Evolutionary conservation across 2,888 invertebrate species (phyloP).

Genomic region (Boloria selene): DNA sequence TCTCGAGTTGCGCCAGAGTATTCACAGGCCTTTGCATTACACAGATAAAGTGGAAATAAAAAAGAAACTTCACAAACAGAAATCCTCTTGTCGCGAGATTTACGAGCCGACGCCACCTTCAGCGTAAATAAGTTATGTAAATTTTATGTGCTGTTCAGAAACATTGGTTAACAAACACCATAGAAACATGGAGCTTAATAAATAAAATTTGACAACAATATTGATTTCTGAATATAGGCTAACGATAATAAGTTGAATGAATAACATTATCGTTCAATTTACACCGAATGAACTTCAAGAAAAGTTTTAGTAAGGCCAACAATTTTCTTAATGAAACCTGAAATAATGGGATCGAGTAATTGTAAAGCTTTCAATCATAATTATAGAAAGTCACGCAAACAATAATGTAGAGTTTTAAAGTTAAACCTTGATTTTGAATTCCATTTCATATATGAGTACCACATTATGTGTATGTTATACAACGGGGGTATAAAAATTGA

Average conservation of each 20-base stretch:
- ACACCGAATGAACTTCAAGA: constrained; percentile 70
- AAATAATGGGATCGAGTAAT: constrained; percentile 66
- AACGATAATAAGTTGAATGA: constrained; percentile 58
- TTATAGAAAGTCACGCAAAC: constrained; percentile 76
- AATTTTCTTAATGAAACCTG: constrained; percentile 78
- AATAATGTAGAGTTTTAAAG: constrained; percentile 53
- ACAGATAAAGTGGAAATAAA: constrained; percentile 81
- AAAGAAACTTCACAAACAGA: constrained; percentile 81
- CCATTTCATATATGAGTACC: neutral
- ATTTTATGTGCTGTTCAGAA: constrained; percentile 69
- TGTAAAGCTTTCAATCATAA: constrained; percentile 68
- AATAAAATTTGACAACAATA: constrained; percentile 22
- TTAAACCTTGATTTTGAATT: constrained; percentile 10
- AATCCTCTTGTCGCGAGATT: constrained; percentile 80
- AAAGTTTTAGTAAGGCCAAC: constrained; percentile 75
- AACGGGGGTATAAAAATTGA: neutral
- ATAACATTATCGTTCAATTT: constrained; percentile 78
- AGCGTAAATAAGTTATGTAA: constrained; percentile 76
- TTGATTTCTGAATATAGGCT: constrained; percentile 43
- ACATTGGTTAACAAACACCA: constrained; percentile 45
- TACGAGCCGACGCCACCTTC: constrained; percentile 78
- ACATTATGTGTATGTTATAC: neutral
- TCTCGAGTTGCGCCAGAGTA: constrained; percentile 76
- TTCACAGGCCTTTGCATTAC: constrained; percentile 74
- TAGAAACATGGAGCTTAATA: constrained; percentile 17